Evolutionary conservation across 2,888 invertebrate species (phyloP), one percentile per base, ranked within the genome.

Genomic region (Phaedon cochleariae): DNA sequence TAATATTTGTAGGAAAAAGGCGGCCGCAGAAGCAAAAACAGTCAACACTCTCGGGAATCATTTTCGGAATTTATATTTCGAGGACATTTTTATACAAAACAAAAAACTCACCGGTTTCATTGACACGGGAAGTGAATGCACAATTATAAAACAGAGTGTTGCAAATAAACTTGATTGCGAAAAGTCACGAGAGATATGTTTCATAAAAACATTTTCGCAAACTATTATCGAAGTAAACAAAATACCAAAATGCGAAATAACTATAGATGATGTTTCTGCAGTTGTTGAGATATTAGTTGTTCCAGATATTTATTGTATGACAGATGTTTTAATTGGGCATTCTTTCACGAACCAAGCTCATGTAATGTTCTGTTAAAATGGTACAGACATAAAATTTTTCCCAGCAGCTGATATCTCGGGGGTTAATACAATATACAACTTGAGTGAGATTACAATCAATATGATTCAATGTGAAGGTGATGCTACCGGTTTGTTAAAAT

Each of bases 101-200:
- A 22, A 6, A 7, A 51, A 22, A 1, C 17, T 51, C 15, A 22
- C 22, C 5, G 22, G 59, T 59, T 59, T 48, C 7, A 34, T 59
- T 22, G 58, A 58, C 12, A 41, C 58, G 10, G 58, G 58, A 9
- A 34, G 54, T 54, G 20, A 20, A 15, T 22, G 34, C 10, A 57
- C 59, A 74, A 64, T 57, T 37, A 55, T 26, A 34, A 59, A 29
- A 63, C 17, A 51, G 18, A 34, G 34, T 17, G 29, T 48, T 26
- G 49, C 51, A 29, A 18, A 29, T 17, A 59, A 26, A 29, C 22
- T 29, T 7, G 18, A 60, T n/a, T 60, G 51, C 7, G 12, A 7
- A 45, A 6, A 45, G 15, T 26, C 26, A 7, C 3, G 7, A 26
- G 26, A 26, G 7, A 26, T 5, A 26, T 26, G 26, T 26, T 26